Evolutionary conservation across 2,797 vertebrate genomes (phyloP).

Genomic region (Mormyrops boulengeri): DNA sequence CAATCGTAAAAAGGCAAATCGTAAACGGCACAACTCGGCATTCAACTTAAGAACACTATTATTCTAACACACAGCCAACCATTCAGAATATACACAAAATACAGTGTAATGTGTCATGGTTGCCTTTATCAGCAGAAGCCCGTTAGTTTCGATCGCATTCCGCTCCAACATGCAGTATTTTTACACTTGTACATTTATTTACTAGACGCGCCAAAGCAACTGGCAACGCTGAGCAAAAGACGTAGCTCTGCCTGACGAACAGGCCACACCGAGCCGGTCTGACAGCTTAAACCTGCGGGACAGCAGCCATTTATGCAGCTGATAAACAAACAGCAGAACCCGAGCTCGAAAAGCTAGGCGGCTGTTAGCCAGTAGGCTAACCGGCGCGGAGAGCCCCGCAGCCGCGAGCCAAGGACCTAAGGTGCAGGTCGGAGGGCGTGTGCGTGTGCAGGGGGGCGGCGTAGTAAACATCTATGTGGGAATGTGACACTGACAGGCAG

Average conservation of each 20-base stretch:
- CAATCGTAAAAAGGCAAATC: neutral
- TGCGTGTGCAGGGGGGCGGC: neutral
- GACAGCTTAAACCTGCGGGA: neutral
- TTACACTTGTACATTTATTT: neutral
- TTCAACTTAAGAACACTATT: neutral
- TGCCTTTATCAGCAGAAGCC: neutral
- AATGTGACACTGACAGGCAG: conserved; percentile 18
- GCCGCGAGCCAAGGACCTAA: neutral
- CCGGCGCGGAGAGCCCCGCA: neutral
- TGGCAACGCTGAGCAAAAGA: neutral
- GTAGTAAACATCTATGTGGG: neutral
- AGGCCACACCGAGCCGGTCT: neutral
- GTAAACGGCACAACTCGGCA: neutral
- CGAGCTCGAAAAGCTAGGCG: neutral
- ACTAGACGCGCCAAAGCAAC: neutral
- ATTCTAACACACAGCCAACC: neutral
- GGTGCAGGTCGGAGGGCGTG: neutral
- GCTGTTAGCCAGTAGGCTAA: neutral
- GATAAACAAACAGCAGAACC: neutral
- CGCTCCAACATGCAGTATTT: neutral
- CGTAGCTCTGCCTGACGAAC: neutral
- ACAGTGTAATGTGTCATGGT: neutral
- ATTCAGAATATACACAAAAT: neutral
- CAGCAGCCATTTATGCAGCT: neutral
- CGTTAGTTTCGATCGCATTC: neutral